These are phyloP conservation scores for Corbicula japonica DNA, from an alignment of 2,888 invertebrate species.

Conservation along the genomic window DNA sequence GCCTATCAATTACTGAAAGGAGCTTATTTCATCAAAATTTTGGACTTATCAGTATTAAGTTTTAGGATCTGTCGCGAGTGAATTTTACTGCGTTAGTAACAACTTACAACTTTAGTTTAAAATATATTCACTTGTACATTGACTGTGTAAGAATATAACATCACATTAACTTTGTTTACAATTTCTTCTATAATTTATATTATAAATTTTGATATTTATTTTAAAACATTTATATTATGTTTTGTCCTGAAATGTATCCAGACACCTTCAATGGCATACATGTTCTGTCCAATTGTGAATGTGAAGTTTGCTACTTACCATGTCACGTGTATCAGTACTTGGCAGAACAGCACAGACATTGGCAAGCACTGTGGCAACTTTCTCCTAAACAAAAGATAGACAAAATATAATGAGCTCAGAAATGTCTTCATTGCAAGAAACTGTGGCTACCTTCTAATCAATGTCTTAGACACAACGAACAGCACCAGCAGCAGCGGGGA, in stretches of 20 bases:
- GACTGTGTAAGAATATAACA: neutral
- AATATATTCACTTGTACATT: too few relatives aligned
- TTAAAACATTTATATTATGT: neutral
- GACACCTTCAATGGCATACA: neutral
- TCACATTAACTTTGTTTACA: neutral
- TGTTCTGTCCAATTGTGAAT: neutral
- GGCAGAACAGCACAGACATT: conserved; percentile 65
- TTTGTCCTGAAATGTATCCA: neutral
- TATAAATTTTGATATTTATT: neutral
- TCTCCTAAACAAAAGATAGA: conserved; percentile 51
- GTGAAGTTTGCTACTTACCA: conserved; percentile 27
- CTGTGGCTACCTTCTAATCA: neutral
- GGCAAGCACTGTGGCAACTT: conserved; percentile 50
- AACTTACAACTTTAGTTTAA: too few relatives aligned
- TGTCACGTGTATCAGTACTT: conserved; percentile 29
- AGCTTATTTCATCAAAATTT: too few relatives aligned
- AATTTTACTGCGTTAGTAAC: too few relatives aligned
- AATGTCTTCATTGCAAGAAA: neutral
- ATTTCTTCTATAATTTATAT: neutral
- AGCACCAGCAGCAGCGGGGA: neutral
- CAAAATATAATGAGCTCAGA: neutral
- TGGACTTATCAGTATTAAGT: too few relatives aligned
- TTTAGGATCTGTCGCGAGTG: too few relatives aligned
- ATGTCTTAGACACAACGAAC: neutral
- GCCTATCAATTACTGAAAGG: too few relatives aligned